These are phyloP conservation scores for Nemoura dubitans DNA, from an alignment of 2,888 invertebrate species.

Conservation along the genomic window DNA sequence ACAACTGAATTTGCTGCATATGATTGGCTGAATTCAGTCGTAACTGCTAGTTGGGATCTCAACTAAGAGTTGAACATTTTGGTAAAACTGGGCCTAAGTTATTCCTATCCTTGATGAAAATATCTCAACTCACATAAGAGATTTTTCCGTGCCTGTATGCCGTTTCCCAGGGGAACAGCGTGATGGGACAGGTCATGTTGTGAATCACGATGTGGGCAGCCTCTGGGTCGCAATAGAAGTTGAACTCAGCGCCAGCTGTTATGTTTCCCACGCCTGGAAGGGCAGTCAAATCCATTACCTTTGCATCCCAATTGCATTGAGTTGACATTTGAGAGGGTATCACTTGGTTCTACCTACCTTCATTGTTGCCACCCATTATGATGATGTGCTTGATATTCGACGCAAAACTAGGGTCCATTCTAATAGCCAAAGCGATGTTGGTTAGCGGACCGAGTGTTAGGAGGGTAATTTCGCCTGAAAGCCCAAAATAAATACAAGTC, in stretches of 20 bases:
- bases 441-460: slow-evolving; percentile 60
- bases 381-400: slow-evolving; percentile 57
- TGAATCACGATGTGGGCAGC: slow-evolving; percentile 77
- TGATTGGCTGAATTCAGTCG: too few species aligned
- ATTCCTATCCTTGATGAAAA: too few species aligned
- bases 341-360: too few species aligned
- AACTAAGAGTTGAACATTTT: too few species aligned
- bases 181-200: slow-evolving; percentile 59
- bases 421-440: slow-evolving; percentile 60
- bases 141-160: slow-evolving; percentile 47
- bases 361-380: slow-evolving; percentile 63
- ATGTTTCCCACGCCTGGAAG: slow-evolving; percentile 67
- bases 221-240: slow-evolving; percentile 81
- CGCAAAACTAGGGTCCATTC: slow-evolving; percentile 58
- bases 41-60: too few species aligned
- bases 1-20: too few species aligned
- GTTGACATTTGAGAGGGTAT: too few species aligned
- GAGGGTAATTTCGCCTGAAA: slow-evolving; percentile 55
- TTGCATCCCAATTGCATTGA: too few species aligned
- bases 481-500: background rate
- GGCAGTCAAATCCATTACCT: background rate
- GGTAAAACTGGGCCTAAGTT: too few species aligned
- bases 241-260: slow-evolving; percentile 75
- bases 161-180: slow-evolving; percentile 49
- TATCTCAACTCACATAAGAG: slow-evolving; percentile 49